Conservation (phyloP, 2,888 invertebrate species). For the Cotesia congregata region DNA sequence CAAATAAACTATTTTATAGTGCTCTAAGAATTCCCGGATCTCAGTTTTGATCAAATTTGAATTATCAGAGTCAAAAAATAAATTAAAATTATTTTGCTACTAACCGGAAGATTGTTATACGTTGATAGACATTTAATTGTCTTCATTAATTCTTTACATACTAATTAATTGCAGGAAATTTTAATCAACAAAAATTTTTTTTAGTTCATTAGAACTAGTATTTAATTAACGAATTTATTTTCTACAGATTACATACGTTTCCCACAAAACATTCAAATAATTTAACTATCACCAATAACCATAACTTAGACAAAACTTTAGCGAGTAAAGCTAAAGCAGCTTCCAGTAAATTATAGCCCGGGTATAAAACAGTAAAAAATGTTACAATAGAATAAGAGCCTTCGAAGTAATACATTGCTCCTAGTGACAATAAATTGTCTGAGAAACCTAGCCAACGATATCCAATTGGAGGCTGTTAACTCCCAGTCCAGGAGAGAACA, state of each 20-base stretch:
- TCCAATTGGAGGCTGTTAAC: neutral
- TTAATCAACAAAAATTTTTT: too few relatives aligned
- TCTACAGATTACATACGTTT: too few relatives aligned
- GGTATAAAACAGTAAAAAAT: neutral
- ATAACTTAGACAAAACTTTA: neutral
- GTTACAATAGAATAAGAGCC: neutral
- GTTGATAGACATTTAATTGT: too few relatives aligned
- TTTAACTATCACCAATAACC: neutral
- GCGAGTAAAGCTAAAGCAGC: neutral
- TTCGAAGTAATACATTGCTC: neutral
- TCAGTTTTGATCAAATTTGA: neutral
- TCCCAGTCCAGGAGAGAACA: too few relatives aligned
- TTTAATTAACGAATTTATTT: too few relatives aligned
- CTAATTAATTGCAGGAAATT: too few relatives aligned
- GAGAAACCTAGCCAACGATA: slow-evolving; percentile 4
- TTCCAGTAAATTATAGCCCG: neutral
- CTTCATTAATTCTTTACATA: too few relatives aligned
- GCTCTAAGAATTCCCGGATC: slow-evolving; percentile 49
- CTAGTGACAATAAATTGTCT: slow-evolving; percentile 4
- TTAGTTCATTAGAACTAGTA: too few relatives aligned
- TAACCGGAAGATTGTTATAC: too few relatives aligned
- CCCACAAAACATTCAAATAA: neutral
- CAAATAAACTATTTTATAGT: slow-evolving; percentile 45
- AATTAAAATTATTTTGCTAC: too few relatives aligned
- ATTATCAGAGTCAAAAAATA: too few relatives aligned